phyloP scores from a whole-genome alignment of 2,113 vertebrate genomes.

The Dendropsophus ebraccatus region DNA sequence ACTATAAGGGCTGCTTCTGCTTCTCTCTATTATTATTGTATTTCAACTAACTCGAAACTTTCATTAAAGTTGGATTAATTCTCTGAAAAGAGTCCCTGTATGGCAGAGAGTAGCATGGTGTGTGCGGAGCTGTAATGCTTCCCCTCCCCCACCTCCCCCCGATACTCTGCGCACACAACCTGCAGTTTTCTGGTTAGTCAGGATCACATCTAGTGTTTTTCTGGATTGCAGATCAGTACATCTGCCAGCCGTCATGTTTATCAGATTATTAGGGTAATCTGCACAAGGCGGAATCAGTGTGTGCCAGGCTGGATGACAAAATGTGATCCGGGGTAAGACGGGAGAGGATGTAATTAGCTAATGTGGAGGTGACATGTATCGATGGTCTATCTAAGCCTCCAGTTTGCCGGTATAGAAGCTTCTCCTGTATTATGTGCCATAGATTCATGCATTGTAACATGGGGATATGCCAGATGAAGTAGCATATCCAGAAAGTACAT shows the following conservation, averaged over 20 bases:
- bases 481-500: no score
- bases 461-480: neutral
- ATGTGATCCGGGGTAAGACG: neutral
- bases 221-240: conserved; percentile 20
- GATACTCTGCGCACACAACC: neutral
- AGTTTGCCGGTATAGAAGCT: neutral
- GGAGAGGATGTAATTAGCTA: neutral
- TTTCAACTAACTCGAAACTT: conserved; percentile 63
- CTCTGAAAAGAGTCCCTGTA: conserved; percentile 62
- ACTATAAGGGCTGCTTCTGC: conserved; percentile 9
- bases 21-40: conserved; percentile 60
- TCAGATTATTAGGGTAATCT: conserved; percentile 55
- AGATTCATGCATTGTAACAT: neutral
- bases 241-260: conserved; percentile 51
- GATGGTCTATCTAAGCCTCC: neutral
- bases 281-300: conserved; percentile 7
- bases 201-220: conserved; percentile 7
- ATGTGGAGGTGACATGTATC: neutral
- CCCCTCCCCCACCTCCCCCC: neutral
- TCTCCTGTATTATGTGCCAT: neutral
- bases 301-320: conserved; percentile 17
- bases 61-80: conserved; percentile 66
- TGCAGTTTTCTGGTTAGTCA: neutral
- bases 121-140: neutral
- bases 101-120: conserved; percentile 6